These are phyloP conservation scores for Physocephala rufipes DNA, from an alignment of 2,888 invertebrate genomes.

Conservation along the genomic window DNA sequence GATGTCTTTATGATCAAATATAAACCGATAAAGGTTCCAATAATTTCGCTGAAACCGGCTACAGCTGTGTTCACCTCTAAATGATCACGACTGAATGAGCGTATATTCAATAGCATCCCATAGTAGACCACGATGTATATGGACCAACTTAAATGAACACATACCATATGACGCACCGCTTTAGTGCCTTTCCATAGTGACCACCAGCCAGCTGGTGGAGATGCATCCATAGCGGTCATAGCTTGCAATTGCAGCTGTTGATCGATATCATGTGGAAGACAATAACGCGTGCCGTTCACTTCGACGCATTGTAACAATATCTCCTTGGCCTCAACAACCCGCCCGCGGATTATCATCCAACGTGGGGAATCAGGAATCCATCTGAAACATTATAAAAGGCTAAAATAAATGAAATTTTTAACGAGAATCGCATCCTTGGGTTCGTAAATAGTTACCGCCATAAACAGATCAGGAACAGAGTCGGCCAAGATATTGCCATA, in stretches of 20 bases:
- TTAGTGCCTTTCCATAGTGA: slow-evolving; percentile 63
- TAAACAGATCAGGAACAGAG: slow-evolving; percentile 64
- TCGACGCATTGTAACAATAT: slow-evolving; percentile 63
- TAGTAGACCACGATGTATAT: slow-evolving; percentile 66
- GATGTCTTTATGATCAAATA: slow-evolving; percentile 62
- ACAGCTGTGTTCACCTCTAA: slow-evolving; percentile 65
- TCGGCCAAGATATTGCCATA: slow-evolving; percentile 67
- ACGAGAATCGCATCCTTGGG: not conserved
- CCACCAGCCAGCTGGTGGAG: slow-evolving; percentile 64
- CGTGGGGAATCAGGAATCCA: slow-evolving; percentile 68
- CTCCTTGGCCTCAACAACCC: slow-evolving; percentile 63
- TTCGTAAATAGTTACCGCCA: slow-evolving; percentile 59
- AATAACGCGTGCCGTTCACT: slow-evolving; percentile 62
- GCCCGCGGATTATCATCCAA: slow-evolving; percentile 66
- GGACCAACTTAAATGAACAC: slow-evolving; percentile 65
- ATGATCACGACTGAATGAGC: slow-evolving; percentile 66
- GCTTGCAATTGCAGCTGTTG: slow-evolving; percentile 64
- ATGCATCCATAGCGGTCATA: slow-evolving; percentile 61
- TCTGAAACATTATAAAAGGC: slow-evolving; percentile 45
- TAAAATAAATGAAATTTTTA: not conserved
- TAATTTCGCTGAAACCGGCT: slow-evolving; percentile 64
- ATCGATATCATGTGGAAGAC: slow-evolving; percentile 64
- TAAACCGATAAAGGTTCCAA: slow-evolving; percentile 64
- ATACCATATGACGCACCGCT: slow-evolving; percentile 61
- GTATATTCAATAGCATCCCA: slow-evolving; percentile 67